Evolutionary conservation across 2,113 vertebrate species (phyloP), one percentile per base, ranked within the genome.

Genomic region (Brachionichthys hirsutus): DNA sequence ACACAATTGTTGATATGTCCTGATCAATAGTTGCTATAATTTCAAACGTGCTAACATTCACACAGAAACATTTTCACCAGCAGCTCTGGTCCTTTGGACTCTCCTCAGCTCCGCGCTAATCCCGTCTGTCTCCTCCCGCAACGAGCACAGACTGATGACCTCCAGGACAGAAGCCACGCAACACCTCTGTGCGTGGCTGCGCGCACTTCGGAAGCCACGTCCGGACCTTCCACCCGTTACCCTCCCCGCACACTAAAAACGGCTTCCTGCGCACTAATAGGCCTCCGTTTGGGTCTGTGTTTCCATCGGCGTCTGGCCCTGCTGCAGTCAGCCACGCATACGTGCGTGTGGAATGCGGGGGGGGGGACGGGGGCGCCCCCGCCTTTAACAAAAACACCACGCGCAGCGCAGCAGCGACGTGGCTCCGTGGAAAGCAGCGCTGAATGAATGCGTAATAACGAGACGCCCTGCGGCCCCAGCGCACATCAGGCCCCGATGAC

Each of bases 271-370:
- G n/a, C 3, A 41, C 38, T 18, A 36, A n/a, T n/a, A n/a, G n/a
- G 15, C 3, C 14, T 61, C 36, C 19, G 19, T 19, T 53, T 34
- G n/a, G 13, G 13, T 54, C 51, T 45, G 24, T 58, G 62, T 47
- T 38, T 15, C 20, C 40, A 20, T 50, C 14, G 46, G 13, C 46
- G 60, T 47, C 42, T 43, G 58, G 50, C 62, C 60, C 16, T 68
- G 48, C 72, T 64, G 67, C 54, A 30, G 54, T 41, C 63, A 53
- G 35, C 51, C 77, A 63, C 43, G 49, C 74, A 73, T 30, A 61
- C n/a, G n/a, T 69, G 84, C 73, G 60, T 67, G 81, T 85, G 81
- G 77, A 85, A 87, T 81, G 80, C 77, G 72, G 56, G 78, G 66
- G 78, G 74, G 75, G 77, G 79, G 78, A 64, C 59, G 78, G 66